Percentiles rank a stretch among this genome's conserved stretches.
Evolutionary conservation across 1,140 invertebrate species (phyloP).

Genomic region (Sitobion miscanthi): DNA sequence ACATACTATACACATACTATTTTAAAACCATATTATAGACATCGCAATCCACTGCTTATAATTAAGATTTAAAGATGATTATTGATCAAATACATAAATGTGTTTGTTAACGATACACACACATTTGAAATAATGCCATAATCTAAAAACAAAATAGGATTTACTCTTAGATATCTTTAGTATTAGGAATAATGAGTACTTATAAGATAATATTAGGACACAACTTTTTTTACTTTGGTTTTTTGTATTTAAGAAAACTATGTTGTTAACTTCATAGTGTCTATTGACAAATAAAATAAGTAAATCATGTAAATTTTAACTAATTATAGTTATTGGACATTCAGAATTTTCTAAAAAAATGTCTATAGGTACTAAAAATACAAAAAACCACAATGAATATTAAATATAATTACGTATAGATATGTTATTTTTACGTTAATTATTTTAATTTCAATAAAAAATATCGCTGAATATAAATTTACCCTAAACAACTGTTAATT

Average conservation of each 20-base stretch:
- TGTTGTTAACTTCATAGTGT: background rate
- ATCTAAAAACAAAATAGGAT: background rate
- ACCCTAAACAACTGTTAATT: no score
- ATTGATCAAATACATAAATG: background rate
- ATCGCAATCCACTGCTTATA: background rate
- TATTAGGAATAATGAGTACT: no score
- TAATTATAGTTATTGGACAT: background rate
- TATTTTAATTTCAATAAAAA: background rate
- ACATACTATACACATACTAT: background rate
- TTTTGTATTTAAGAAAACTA: background rate
- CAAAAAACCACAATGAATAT: no score
- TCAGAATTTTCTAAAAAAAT: background rate
- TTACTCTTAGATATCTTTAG: background rate
- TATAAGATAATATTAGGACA: background rate
- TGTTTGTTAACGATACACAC: background rate
- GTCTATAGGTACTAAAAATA: no score
- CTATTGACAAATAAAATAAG: background rate
- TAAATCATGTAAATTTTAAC: background rate
- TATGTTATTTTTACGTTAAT: background rate
- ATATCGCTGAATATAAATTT: no score
- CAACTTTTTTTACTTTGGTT: background rate
- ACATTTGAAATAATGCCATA: background rate
- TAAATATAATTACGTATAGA: background rate
- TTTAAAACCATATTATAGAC: background rate
- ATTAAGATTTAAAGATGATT: background rate